A percentile compares a stretch with the other conserved stretches of the same genome.
Conservation (phyloP, 2,888 invertebrate genomes). For the Microchrysa polita region DNA sequence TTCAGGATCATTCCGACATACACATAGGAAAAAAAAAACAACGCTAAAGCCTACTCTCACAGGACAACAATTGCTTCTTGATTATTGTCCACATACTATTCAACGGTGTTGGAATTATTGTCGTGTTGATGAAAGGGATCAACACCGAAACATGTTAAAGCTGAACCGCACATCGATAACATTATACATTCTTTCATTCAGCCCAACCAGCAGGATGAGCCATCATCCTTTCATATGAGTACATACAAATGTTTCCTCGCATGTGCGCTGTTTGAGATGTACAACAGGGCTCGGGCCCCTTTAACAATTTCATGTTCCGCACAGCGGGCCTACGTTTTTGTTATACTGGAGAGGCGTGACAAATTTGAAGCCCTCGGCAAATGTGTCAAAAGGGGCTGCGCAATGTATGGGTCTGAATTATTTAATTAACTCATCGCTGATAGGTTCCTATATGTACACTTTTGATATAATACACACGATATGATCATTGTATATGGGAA, state of each 20-base stretch:
- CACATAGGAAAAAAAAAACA: background rate
- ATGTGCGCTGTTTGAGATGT: background rate
- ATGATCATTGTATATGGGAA: constrained; percentile 45
- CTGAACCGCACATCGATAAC: constrained; percentile 18
- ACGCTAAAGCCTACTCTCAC: background rate
- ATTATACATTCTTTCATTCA: background rate
- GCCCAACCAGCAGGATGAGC: constrained; percentile 6
- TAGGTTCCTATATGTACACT: constrained; percentile 19
- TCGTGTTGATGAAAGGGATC: constrained; percentile 39
- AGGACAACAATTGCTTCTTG: constrained; percentile 48
- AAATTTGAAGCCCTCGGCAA: constrained; percentile 41
- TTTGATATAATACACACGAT: constrained; percentile 13
- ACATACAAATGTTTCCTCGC: background rate
- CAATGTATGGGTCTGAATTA: constrained; percentile 33
- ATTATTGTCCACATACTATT: constrained; percentile 46
- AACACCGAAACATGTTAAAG: constrained; percentile 29
- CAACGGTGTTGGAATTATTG: constrained; percentile 19
- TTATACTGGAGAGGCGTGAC: constrained; percentile 40
- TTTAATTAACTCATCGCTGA: constrained; percentile 44
- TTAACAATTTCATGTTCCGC: constrained; percentile 19
- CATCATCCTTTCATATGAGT: constrained; percentile 3
- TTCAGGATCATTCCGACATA: background rate
- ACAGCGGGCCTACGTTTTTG: constrained; percentile 38
- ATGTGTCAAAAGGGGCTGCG: constrained; percentile 40
- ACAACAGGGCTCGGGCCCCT: constrained; percentile 11